These are phyloP conservation scores for Ranitomeya variabilis DNA, from an alignment of 2,113 vertebrate genomes.

Conservation along the genomic window DNA sequence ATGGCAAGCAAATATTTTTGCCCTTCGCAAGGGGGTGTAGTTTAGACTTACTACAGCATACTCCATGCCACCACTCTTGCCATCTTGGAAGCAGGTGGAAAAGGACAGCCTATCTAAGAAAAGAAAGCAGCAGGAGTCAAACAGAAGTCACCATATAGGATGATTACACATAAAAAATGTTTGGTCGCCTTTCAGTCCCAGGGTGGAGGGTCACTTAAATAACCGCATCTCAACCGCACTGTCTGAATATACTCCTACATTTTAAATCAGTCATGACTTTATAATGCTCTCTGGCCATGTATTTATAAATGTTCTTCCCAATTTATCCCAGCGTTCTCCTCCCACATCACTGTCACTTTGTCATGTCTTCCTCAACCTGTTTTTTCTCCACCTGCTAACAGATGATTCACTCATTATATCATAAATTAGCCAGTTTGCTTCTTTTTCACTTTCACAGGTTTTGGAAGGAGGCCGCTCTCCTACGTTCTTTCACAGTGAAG, in stretches of 20 bases:
- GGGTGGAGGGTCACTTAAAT: too few species aligned
- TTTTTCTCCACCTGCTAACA: constrained; percentile 32
- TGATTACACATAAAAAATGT: too few species aligned
- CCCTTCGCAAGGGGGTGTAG: too few species aligned
- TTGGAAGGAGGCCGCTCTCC: constrained; percentile 6
- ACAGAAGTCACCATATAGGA: too few species aligned
- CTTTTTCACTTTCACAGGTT: constrained; percentile 36
- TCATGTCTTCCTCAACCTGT: constrained; percentile 31
- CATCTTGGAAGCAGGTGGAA: too few species aligned
- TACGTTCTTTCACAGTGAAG: neutral
- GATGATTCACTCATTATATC: constrained; percentile 46
- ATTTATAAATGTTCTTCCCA: constrained; percentile 3
- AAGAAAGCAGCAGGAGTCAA: too few species aligned
- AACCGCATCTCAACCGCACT: too few species aligned
- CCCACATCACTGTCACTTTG: constrained; percentile 13
- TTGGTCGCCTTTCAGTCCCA: too few species aligned
- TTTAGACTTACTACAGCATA: too few species aligned
- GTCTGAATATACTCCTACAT: neutral
- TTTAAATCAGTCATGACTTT: neutral
- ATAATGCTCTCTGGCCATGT: neutral
- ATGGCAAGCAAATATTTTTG: too few species aligned
- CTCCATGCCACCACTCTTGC: too few species aligned
- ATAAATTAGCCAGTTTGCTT: constrained; percentile 29
- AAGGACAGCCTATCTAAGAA: too few species aligned
- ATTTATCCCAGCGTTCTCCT: neutral